A percentile compares a stretch with the other conserved stretches of the same genome.
Evolutionary conservation across 2,888 invertebrate species (phyloP).

Genomic region (Tridacna crocea): DNA sequence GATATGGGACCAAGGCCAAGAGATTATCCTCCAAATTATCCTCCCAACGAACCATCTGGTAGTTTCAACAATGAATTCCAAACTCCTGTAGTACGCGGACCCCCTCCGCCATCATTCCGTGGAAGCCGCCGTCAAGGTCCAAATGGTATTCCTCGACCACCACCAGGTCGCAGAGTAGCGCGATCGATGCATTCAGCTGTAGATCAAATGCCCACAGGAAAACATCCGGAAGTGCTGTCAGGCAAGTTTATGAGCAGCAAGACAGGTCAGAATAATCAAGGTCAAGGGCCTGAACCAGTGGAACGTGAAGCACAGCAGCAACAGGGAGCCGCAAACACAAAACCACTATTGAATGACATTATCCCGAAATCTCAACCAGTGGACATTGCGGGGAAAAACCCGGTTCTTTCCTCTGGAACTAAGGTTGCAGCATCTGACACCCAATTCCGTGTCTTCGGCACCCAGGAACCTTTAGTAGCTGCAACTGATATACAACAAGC

Average conservation of each 20-base stretch:
- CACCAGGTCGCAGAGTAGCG: neutral
- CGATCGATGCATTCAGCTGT: slow-evolving; percentile 1
- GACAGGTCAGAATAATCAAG: neutral
- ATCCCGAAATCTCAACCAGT: neutral
- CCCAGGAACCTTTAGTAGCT: neutral
- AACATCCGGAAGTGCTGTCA: neutral
- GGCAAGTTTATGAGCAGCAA: slow-evolving; percentile 1
- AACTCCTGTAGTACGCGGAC: slow-evolving; percentile 18
- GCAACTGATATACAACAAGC: neutral
- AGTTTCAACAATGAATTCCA: neutral
- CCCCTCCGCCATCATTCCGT: slow-evolving; percentile 19
- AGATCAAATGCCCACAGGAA: no score
- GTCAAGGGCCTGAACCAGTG: slow-evolving; percentile 11
- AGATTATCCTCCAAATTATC: neutral
- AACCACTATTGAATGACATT: neutral
- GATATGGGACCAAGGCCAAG: slow-evolving; percentile 6
- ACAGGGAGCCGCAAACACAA: neutral
- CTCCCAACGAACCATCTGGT: neutral
- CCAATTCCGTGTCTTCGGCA: slow-evolving; percentile 1
- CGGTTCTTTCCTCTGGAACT: neutral
- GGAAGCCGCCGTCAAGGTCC: neutral
- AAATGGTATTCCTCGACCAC: neutral
- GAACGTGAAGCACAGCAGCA: neutral
- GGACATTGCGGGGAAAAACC: neutral
- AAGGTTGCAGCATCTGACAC: neutral